Evolutionary conservation across 2,113 vertebrate genomes (phyloP), one percentile per base, ranked within the genome.

Genomic region (Cynoglossus semilaevis): DNA sequence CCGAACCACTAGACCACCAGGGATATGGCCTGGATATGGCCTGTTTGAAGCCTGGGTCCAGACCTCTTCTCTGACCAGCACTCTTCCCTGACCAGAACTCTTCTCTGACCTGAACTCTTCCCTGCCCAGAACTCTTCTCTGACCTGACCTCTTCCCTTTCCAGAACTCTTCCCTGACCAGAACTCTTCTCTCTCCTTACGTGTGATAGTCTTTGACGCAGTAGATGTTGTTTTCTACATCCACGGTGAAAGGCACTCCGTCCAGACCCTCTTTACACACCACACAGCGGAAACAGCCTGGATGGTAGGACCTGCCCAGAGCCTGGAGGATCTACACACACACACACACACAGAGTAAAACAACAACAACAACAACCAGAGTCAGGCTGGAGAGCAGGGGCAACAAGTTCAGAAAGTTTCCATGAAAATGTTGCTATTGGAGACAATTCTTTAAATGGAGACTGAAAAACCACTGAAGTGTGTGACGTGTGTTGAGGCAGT

Each of bases 181-280:
- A 48, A 7, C n/a, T n/a, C n/a, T n/a, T n/a, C n/a, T 46, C 1
- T 15, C 9, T 68, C 41, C 96, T 95, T 89, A 98, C 96, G 93
- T 94, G 83, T 98, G 96, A 80, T 99, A 99, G 87, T 99, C 97
- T 85, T 97, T 94, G 69, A 98, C 97, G 47, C 97, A 99, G 92
- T 98, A 99, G 85, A 99, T 98, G 72, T 98, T 98, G 85, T 95
- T 98, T 71, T 98, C 94, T 67, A 94, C 87, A 2, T 99, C 96
- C 59, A 99, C 97, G 0, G 97, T 99, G 87, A 99, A 99, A 58
- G 97, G 97, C 15, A 98, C 96, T 8, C 97, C 97, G 0, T 99
- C 97, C 70, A 99, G 87, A 61, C 96, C 96, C 72, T 97, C 94
- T 0, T 95, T 98, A 73, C 97, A 99, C 67, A 98, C 92, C 7